Evolutionary conservation across 2,888 invertebrate genomes (phyloP).

Genomic region (Bombylius discolor): DNA sequence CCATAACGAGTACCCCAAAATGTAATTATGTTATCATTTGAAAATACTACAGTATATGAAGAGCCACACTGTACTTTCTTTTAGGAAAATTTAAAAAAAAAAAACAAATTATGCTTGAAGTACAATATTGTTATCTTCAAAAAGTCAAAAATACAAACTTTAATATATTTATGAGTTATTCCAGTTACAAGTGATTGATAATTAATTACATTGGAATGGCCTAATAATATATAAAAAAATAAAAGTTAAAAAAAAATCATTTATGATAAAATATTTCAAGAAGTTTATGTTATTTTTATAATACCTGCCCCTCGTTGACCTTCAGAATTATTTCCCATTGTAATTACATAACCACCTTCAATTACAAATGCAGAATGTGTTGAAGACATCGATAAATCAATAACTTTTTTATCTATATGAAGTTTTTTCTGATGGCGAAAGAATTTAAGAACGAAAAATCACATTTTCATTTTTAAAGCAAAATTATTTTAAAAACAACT

Average conservation of each 20-base stretch:
- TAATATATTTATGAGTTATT: slow-evolving; percentile 28
- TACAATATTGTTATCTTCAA: background rate
- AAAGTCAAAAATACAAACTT: slow-evolving; percentile 16
- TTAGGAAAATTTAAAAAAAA: slow-evolving; percentile 12
- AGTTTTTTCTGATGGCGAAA: slow-evolving; percentile 31
- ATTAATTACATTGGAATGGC: slow-evolving; percentile 26
- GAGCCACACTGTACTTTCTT: slow-evolving; percentile 52
- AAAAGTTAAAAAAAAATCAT: no score
- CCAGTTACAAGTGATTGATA: slow-evolving; percentile 27
- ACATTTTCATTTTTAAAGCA: background rate
- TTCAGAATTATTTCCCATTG: slow-evolving; percentile 50
- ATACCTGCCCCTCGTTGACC: slow-evolving; percentile 45
- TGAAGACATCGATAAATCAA: slow-evolving; percentile 45
- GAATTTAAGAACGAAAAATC: background rate
- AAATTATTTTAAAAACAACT: slow-evolving; percentile 3
- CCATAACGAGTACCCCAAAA: slow-evolving; percentile 52
- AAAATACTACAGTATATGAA: slow-evolving; percentile 50
- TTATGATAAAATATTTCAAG: background rate
- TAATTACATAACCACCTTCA: slow-evolving; percentile 48
- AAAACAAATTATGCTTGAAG: no score
- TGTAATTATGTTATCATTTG: slow-evolving; percentile 50
- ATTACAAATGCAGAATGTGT: slow-evolving; percentile 49
- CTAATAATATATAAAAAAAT: slow-evolving; percentile 2
- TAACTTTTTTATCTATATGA: slow-evolving; percentile 42
- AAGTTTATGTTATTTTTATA: background rate